Conservation (phyloP, 1,140 invertebrate genomes). For the Diorhabda sublineata region DNA sequence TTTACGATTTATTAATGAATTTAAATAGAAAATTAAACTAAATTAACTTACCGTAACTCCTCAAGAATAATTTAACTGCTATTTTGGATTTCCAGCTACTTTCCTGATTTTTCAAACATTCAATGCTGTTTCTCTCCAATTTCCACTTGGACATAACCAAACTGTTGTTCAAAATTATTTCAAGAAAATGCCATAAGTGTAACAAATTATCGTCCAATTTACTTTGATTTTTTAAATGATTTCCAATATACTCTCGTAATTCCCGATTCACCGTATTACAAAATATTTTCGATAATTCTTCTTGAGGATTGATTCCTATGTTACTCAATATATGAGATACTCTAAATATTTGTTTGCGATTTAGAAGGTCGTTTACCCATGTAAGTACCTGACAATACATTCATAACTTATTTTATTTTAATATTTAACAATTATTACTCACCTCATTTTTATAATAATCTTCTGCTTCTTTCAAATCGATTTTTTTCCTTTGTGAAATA, state of each 20-base stretch:
- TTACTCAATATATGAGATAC: slow-evolving; percentile 61
- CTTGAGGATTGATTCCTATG: slow-evolving; percentile 53
- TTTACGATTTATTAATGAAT: no score
- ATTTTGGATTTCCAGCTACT: slow-evolving; percentile 52
- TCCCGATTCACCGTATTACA: slow-evolving; percentile 50
- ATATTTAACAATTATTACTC: slow-evolving; percentile 22
- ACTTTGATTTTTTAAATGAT: slow-evolving; percentile 52
- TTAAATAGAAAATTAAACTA: no score
- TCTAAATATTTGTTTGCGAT: slow-evolving; percentile 59
- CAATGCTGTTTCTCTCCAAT: slow-evolving; percentile 31
- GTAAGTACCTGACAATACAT: slow-evolving; percentile 51
- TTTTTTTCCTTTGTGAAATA: slow-evolving; percentile 53
- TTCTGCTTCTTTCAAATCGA: slow-evolving; percentile 50
- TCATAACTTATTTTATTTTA: not conserved
- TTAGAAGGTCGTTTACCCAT: slow-evolving; percentile 58
- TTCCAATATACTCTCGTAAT: slow-evolving; percentile 57
- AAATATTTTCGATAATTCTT: slow-evolving; percentile 55
- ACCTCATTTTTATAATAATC: slow-evolving; percentile 56
- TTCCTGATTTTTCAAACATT: slow-evolving; percentile 47
- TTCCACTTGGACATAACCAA: slow-evolving; percentile 24
- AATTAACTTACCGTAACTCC: slow-evolving; percentile 51
- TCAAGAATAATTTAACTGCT: slow-evolving; percentile 53
- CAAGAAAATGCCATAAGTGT: slow-evolving; percentile 56
- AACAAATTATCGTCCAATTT: slow-evolving; percentile 50
- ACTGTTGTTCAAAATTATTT: slow-evolving; percentile 50